phyloP scores from a whole-genome alignment of 2,113 vertebrate genomes.

The Fulica atra region DNA sequence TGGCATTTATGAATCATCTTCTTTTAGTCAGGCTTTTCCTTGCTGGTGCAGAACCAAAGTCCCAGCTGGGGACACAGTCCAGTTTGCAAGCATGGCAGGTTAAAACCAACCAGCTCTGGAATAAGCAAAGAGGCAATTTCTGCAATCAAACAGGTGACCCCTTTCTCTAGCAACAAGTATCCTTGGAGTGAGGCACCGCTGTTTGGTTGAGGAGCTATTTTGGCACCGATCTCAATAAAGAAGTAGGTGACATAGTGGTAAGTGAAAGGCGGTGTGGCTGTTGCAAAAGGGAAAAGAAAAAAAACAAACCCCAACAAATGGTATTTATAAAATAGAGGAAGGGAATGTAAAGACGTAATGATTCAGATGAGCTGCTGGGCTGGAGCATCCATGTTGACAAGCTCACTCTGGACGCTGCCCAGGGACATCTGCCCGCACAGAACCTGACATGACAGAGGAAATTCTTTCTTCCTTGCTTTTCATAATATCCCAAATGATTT shows the following conservation, averaged over 20 bases:
- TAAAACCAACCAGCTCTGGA: conserved; percentile 5
- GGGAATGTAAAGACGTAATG: neutral
- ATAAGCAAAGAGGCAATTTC: neutral
- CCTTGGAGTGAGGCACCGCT: neutral
- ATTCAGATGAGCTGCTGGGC: neutral
- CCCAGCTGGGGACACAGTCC: neutral
- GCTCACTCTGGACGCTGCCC: neutral
- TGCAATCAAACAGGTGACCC: conserved; percentile 1
- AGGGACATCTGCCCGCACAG: neutral
- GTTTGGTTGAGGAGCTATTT: neutral
- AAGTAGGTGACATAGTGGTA: neutral
- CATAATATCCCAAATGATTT: neutral
- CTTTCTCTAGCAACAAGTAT: neutral
- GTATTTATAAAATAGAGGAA: conserved; percentile 63
- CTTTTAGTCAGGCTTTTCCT: neutral
- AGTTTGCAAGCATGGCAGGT: neutral
- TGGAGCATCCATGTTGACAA: neutral
- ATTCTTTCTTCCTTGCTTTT: neutral
- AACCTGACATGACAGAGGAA: neutral
- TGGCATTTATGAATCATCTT: neutral
- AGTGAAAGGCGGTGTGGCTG: neutral
- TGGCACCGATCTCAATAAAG: neutral
- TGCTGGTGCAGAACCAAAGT: neutral
- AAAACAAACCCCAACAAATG: neutral
- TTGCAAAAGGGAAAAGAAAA: conserved; percentile 11